Conservation (phyloP, 2,888 invertebrate genomes). For the Aporophyla nigra region DNA sequence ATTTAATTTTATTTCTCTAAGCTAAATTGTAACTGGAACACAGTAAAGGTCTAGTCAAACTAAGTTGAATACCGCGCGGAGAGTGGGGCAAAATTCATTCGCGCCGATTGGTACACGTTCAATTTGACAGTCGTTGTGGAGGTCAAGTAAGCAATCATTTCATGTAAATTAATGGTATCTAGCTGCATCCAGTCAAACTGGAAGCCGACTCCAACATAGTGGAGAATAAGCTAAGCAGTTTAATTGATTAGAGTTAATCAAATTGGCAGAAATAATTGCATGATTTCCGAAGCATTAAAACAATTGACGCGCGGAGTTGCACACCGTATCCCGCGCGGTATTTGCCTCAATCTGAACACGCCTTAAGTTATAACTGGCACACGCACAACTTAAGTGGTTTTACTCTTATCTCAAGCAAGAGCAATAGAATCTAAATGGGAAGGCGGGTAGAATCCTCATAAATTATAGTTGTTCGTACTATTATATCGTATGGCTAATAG, state of each 20-base stretch:
- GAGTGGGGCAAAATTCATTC: not conserved
- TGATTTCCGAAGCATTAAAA: not conserved
- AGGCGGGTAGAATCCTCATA: constrained; percentile 46
- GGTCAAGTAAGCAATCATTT: not conserved
- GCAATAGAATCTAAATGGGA: constrained; percentile 45
- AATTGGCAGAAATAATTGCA: not conserved
- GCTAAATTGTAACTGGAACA: constrained; percentile 13
- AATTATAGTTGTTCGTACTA: constrained; percentile 40
- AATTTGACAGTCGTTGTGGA: not conserved
- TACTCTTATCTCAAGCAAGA: constrained; percentile 44
- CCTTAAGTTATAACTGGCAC: constrained; percentile 32
- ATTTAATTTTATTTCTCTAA: constrained; percentile 30
- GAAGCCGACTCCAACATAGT: not conserved
- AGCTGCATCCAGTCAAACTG: not conserved
- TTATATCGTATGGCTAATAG: constrained; percentile 23
- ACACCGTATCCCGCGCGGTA: not conserved
- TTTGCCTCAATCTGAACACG: not conserved
- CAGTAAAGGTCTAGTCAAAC: not conserved
- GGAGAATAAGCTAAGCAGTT: not conserved
- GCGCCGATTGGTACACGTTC: not conserved
- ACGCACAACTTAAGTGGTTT: constrained; percentile 56
- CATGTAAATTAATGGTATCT: not conserved
- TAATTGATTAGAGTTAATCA: not conserved
- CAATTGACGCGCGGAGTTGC: not conserved
- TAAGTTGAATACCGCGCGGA: not conserved